Base-by-base conservation (phyloP, 1,140 invertebrate species). In the Drosophila neocordata region DNA sequence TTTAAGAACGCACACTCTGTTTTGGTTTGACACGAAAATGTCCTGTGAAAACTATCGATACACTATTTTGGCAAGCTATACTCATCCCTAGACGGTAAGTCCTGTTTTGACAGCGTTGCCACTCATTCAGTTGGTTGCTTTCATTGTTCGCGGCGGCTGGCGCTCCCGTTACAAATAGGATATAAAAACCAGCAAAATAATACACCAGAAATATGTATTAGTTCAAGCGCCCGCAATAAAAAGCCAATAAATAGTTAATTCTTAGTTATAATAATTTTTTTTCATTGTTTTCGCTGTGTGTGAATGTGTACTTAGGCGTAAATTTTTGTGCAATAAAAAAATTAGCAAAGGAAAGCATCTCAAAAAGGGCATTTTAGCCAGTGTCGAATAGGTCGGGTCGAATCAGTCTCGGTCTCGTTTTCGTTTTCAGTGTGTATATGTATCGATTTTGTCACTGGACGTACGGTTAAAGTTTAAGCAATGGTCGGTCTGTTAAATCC, bases 401-500 rank as follows among this genome's bases (percentile, higher is more conserved):
- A 31, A 53, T 24, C 22, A 20, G 52, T 53, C n/a, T 34, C 53
- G 53, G 15, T 35, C 20, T 22, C n/a, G n/a, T 56, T 31, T 27
- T 57, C 58, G 58, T 15, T 71, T 51, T 69, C 20, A 34, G 52
- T 22, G 38, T 68, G 57, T 71, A 74, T 77, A 59, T 62, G 83
- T 71, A 88, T 88, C 76, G 83, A 88, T 88, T 83, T 63, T 63
- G 48, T 38, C 55, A 53, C 44, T 44, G 53, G 53, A 37, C 53
- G 22, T 38, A 18, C 35, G 63, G 64, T 5, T 20, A 44, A 61
- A 63, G 18, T 31, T 53, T 8, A 48, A 48, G 65, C 73, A 65
- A 92, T 89, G 89, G 91, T 92, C 65, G 90, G 91, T 52, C 77
- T 91, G 65, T 59, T 91, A 11, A 89, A 92, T 89, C 91, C 91